Evolutionary conservation across 1,140 invertebrate species (phyloP).

Genomic region (Drosophila ananassae): DNA sequence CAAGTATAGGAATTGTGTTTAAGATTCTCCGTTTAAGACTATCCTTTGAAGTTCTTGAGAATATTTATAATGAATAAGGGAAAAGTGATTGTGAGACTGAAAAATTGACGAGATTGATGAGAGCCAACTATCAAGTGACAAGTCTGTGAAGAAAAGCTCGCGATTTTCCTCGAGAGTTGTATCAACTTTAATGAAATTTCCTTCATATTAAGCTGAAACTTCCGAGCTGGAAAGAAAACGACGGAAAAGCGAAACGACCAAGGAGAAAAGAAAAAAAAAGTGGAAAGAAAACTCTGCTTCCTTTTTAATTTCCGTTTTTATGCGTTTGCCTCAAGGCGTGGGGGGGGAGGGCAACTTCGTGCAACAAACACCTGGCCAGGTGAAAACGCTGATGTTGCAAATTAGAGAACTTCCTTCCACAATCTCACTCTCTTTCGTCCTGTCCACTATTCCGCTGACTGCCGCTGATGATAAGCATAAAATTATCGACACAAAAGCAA

Average conservation of each 20-base stretch:
- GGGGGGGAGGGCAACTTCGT: neutral
- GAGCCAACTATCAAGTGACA: conserved; percentile 37
- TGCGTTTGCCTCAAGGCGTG: conserved; percentile 40
- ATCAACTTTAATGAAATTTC: conserved; percentile 74
- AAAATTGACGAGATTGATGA: conserved; percentile 45
- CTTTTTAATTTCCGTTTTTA: conserved; percentile 80
- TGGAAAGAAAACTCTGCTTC: conserved; percentile 38
- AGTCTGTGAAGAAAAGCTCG: neutral
- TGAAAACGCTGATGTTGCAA: conserved; percentile 64
- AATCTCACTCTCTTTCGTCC: too few relatives aligned
- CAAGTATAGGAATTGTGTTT: too few relatives aligned
- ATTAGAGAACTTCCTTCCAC: conserved; percentile 40
- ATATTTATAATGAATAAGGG: too few relatives aligned
- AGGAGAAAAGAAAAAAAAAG: neutral
- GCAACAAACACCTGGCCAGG: conserved; percentile 19
- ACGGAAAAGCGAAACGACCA: conserved; percentile 20
- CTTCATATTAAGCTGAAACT: conserved; percentile 72
- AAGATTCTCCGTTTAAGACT: too few relatives aligned
- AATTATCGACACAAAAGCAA: conserved; percentile 78
- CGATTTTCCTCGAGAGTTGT: conserved; percentile 26
- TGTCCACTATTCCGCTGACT: conserved; percentile 18
- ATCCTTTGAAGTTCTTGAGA: too few relatives aligned
- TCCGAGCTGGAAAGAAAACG: conserved; percentile 23
- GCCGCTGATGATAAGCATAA: conserved; percentile 73
- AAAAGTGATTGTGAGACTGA: conserved; percentile 9